phyloP scores from a whole-genome alignment of 2,888 invertebrate genomes.

The Sinotaia quadrata region DNA sequence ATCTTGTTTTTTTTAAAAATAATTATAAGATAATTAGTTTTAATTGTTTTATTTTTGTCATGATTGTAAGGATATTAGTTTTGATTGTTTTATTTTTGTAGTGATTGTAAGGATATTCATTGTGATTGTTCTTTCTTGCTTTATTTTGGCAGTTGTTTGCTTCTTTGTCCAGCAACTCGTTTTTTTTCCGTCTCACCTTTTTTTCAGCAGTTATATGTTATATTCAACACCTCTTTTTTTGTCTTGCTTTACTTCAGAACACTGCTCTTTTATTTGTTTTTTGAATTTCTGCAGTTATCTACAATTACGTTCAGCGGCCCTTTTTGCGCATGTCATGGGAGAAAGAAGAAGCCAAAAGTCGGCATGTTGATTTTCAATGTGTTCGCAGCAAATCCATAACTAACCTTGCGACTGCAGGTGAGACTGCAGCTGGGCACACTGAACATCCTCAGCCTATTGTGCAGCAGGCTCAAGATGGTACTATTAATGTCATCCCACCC shows the following conservation, averaged over 20 bases:
- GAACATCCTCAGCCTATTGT: conserved; percentile 42
- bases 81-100: too few relatives aligned
- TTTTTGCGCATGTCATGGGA: conserved; percentile 99
- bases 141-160: too few relatives aligned
- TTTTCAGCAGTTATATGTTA: background rate
- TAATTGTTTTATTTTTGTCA: too few relatives aligned
- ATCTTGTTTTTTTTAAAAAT: too few relatives aligned
- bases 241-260: background rate
- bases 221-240: background rate
- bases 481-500: conserved; percentile 72
- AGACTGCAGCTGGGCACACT: conserved; percentile 80
- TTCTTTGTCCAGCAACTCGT: too few relatives aligned
- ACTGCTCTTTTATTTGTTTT: background rate
- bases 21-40: too few relatives aligned
- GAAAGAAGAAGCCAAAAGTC: conserved; percentile 98
- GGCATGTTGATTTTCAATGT: conserved; percentile 99
- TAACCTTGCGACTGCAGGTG: conserved; percentile 89
- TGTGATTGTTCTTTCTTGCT: too few relatives aligned
- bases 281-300: conserved; percentile 80
- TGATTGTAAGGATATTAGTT: too few relatives aligned
- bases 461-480: conserved; percentile 65
- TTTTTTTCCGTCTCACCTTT: too few relatives aligned
- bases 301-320: conserved; percentile 99
- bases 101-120: too few relatives aligned
- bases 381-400: conserved; percentile 98